Base-by-base conservation (phyloP, 2,888 invertebrate genomes). In the Aporophyla lueneburgensis region DNA sequence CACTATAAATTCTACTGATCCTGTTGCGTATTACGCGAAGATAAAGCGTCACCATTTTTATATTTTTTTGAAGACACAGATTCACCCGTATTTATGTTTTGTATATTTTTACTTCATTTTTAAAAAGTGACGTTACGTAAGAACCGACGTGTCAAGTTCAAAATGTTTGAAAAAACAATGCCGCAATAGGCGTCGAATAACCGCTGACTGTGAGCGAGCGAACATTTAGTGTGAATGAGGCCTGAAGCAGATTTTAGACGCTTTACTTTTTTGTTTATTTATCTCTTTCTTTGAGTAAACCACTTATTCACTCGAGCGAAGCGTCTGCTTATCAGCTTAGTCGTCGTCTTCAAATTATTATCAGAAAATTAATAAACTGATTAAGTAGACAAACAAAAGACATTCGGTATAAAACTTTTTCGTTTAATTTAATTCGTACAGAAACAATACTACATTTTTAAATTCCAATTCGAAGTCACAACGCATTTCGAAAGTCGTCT, bases 401-500 rank as follows among this genome's bases (percentile, higher is more conserved):
- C 14, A 66, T n/a, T 56, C 14, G 19, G 16, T 19, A 14, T 7
- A 24, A 7, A 46, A 40, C 14, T 46, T 0, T 56, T 27, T 4
- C 43, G n/a, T 24, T 56, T n/a, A 0, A 70, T 5, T 61, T 24
- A 61, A 33, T 53, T 51, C 24, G 16, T n/a, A 56, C 1, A 69
- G 51, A 24, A 56, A 51, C 46, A 58, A 56, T 19, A 33, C 4
- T 3, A 53, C 49, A 46, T 46, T 61, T 67, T 63, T 4, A 40
- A 68, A 71, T 66, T 46, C 7, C 7, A 21, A 74, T 85, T 56
- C 40, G 1, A 40, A 86, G 65, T 68, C 63, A n/a, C 61, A 54
- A 73, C 46, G 66, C 40, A 62, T 63, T 59, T 14, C 27, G 1
- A 54, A 46, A 73, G 62, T 74, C 33, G 21, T 12, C 67, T 62